phyloP scores from a whole-genome alignment of 2,797 vertebrate genomes.

The Cirrhinus mrigala region DNA sequence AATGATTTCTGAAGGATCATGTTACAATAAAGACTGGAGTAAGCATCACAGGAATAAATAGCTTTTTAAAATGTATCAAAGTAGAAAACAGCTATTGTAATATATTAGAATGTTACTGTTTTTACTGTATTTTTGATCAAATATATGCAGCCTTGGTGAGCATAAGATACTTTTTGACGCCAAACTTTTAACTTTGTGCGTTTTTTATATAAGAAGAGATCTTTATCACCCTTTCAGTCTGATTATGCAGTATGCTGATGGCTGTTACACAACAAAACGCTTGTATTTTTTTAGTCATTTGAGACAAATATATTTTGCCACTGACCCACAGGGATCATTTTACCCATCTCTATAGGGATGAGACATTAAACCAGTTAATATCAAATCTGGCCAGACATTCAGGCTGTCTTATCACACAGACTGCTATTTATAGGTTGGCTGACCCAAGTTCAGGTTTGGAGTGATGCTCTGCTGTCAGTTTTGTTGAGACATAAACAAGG shows the following conservation, averaged over 20 bases:
- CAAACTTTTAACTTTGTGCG: too few species aligned
- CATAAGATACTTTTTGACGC: too few species aligned
- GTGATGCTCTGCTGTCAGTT: conserved; percentile 25
- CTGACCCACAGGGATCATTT: neutral
- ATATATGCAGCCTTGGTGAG: too few species aligned
- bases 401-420: conserved; percentile 1
- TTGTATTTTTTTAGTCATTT: neutral
- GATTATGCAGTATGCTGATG: neutral
- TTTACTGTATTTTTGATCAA: neutral
- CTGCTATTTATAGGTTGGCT: neutral
- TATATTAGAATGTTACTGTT: neutral
- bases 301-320: conserved; percentile 4
- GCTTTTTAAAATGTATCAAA: neutral
- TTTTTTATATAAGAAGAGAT: too few species aligned
- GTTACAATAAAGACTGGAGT: too few species aligned
- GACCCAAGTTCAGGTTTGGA: conserved; percentile 5
- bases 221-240: too few species aligned
- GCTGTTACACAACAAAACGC: neutral
- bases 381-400: conserved; percentile 39
- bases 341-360: neutral
- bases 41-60: too few species aligned
- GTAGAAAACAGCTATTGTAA: neutral
- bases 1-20: neutral
- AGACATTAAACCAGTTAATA: conserved; percentile 39
- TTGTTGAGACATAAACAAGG: conserved; percentile 31